Evolutionary conservation across 2,113 vertebrate genomes (phyloP), one percentile per base, ranked within the genome.

Genomic region (Calypte anna): DNA sequence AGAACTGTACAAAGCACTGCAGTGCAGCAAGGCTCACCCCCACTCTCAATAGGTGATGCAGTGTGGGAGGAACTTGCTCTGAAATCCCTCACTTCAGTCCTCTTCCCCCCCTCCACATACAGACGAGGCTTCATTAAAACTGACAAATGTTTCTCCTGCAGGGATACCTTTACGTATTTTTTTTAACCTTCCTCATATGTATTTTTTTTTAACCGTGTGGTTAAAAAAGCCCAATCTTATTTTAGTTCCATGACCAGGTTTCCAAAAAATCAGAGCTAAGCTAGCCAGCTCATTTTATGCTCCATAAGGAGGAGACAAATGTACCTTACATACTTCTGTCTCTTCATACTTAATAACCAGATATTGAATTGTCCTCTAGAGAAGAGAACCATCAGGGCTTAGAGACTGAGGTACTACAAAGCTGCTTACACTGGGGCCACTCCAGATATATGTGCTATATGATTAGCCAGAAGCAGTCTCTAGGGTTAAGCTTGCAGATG

Each of bases 31-130:
- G 33, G 33, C 61, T 92, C 54, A 68, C 27, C 46, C 33, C 67
- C 8, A 0, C 40, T 84, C 87, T 89, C 48, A 53, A 50, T 50
- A 57, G 27, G 58, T 73, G 62, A 91, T 82, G 69, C 74, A 72
- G 66, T 7, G 58, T 90, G 66, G 92, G 93, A 96, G 55, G 87
- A 93, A 91, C 51, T 80, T 78, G 68, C 73, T 92, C 68, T 84
- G 51, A 86, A 73, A 83, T 96, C 68, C 70, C 24, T 44, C 18
- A 1, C 46, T 86, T 90, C 40, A 66, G 78, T 87, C n/a, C 44
- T 85, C 66, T 87, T 72, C 66, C 25, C 61, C 68, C 10, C 62
- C 9, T 62, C 23, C 61, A 66, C 51, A 18, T 57, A 63, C 3
- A 84, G 48, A 86, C 59, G 62, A 82, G 0, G 10, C 22, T 88